Percentiles rank a stretch among this genome's conserved stretches.
Evolutionary conservation across 2,113 vertebrate genomes (phyloP).

Genomic region (Illadopsis cleaveri): DNA sequence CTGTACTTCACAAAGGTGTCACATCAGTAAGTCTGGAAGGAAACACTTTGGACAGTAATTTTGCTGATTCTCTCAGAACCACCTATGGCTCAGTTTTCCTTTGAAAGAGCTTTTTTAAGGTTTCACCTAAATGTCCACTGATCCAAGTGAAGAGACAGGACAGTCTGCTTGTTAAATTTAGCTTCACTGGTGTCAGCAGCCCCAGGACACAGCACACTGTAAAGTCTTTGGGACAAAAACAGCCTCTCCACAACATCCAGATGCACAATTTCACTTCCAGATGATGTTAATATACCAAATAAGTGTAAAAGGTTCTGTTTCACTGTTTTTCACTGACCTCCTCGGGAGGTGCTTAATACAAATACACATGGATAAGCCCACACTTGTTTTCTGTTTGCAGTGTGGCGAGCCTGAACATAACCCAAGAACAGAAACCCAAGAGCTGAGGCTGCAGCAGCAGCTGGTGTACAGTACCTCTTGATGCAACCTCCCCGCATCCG

Average conservation of each 20-base stretch:
- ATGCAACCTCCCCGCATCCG: slow-evolving; percentile 32
- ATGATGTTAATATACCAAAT: rapidly evolving
- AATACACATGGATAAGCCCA: neutral
- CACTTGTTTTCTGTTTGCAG: neutral
- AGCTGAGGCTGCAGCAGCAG: neutral
- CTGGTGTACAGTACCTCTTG: slow-evolving; percentile 74
- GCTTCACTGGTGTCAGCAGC: neutral
- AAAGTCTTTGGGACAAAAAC: neutral
- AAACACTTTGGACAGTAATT: neutral
- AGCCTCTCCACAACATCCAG: neutral
- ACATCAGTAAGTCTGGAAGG: neutral
- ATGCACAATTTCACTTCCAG: neutral
- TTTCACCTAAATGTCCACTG: neutral
- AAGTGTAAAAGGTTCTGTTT: neutral
- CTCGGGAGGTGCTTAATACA: neutral
- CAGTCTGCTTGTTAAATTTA: neutral
- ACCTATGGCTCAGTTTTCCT: neutral
- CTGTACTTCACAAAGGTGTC: neutral
- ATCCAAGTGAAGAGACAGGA: neutral
- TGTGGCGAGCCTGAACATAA: neutral
- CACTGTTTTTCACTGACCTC: neutral
- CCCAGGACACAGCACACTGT: neutral
- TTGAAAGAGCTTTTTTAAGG: neutral
- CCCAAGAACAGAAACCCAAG: neutral
- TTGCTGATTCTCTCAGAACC: neutral